Evolutionary conservation across 1,140 invertebrate species (phyloP), one percentile per base, ranked within the genome.

Genomic region (Lordiphosa collinella): DNA sequence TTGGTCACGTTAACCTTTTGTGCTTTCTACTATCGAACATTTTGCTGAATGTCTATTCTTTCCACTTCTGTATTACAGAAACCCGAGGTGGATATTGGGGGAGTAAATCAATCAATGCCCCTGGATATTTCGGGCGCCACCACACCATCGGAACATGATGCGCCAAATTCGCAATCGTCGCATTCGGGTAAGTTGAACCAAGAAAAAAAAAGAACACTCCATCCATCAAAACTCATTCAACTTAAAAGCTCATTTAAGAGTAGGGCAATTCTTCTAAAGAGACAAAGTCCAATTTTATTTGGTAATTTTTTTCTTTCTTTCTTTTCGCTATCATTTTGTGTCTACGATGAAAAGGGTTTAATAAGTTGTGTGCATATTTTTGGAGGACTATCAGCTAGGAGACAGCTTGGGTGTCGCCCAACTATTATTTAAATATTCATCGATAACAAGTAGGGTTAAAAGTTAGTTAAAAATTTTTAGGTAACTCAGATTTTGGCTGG

Each of bases 61-160:
- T 47, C 48, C 16, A 31, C n/a, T 49, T 16, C 11, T 3, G 8
- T 5, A 36, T 44, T 86, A 47, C 63, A 88, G 87, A 88, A 88
- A 61, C 87, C 87, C 13, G 87, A 88, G 76, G 84, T 86, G 40
- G 87, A 88, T 53, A 87, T 88, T 37, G 85, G 75, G 37, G 78
- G 79, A 38, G 87, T 88, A 7, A 88, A 86, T 50, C 88, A 89
- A 69, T 66, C 88, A 35, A 88, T 89, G 59, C 88, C 87, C 13
- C 56, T 89, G 63, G 88, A 89, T 53, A 89, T 89, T 49, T 89
- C 88, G 34, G 88, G 87, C 22, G 79, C 79, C 11, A 89, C 87
- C 35, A 89, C 88, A 37, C 88, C 88, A 47, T 89, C 88, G 13
- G 88, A 89, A 51, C 87, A 89, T 59, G 87, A 88, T 61, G 87